Base-by-base conservation (phyloP, 92 coral and sea anemone genomes). In the Montipora capitata region DNA sequence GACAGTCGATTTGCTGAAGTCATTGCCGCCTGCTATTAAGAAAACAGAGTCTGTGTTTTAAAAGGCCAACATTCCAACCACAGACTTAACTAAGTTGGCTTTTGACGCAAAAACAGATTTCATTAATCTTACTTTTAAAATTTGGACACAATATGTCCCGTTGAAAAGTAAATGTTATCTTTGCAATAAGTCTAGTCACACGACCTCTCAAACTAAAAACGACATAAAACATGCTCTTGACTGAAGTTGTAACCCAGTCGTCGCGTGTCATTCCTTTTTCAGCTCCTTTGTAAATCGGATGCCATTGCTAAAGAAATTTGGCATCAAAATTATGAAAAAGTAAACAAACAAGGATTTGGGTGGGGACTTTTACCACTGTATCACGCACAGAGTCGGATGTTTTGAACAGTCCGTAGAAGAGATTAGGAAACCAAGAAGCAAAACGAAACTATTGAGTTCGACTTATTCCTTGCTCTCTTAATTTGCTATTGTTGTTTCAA, bases 141-240 rank as follows among this genome's bases (percentile, higher is more conserved):
- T 70, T 72, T 40, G 41, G 13, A 41, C 72, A 52, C 77, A 20
- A 43, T 43, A 83, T 72, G 58, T 66, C 79, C 61, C 62, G 86
- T 48, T 68, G 76, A 69, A 81, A 81, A 81, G 77, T 14, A 41
- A 69, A 81, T 81, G 76, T 81, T 81, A 81, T 81, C 86, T 81
- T 56, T 68, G 10, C 40, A 13, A 15, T 40, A 13, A 51, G 41
- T 43, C 10, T 51, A 52, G 85, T 48, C 65, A 17, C 66, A 67
- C 48, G 51, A 13, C 51, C 67, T 49, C 13, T 80, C 16, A 39
- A 63, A n/a, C 59, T 38, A 68, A 69, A 68, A 68, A 54, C 61
- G 77, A 81, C 85, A 81, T 68, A 52, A 81, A 81, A 81, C 85
- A 81, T 51, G 64, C 68, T 74, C 77, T 51, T 12, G 6, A 39